A percentile compares a stretch with the other conserved stretches of the same genome.
These are phyloP conservation scores for Balaenoptera acutorostrata DNA, from an alignment of 2,113 vertebrate species.

Conservation along the genomic window DNA sequence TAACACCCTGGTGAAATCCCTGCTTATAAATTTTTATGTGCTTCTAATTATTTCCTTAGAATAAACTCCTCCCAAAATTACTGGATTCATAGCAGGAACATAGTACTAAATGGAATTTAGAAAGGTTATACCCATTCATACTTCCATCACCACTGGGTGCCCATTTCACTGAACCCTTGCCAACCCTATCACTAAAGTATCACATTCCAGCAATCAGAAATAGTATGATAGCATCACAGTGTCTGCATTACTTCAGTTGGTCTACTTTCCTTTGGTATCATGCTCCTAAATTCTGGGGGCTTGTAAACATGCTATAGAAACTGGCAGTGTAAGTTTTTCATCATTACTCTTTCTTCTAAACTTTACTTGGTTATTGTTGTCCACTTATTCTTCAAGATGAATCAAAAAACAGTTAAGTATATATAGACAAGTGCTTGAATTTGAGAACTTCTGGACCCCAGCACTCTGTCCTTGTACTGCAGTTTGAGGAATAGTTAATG, in stretches of 20 bases:
- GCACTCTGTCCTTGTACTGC: background rate
- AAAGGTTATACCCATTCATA: background rate
- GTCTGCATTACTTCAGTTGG: background rate
- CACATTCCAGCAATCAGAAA: background rate
- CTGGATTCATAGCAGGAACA: background rate
- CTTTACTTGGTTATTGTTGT: background rate
- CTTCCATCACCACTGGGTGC: background rate
- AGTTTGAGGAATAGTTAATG: background rate
- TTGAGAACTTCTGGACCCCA: background rate
- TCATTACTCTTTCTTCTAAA: background rate
- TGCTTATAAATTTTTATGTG: background rate
- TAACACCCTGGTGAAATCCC: background rate
- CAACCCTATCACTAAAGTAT: background rate
- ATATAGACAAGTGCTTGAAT: background rate
- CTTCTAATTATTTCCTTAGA: constrained; percentile 1
- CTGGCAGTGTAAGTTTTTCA: background rate
- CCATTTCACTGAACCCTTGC: background rate
- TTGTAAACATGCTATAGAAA: background rate
- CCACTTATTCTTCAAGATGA: background rate
- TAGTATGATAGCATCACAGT: background rate
- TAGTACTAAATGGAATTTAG: background rate
- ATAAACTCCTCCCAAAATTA: background rate
- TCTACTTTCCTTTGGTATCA: background rate
- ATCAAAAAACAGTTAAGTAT: background rate
- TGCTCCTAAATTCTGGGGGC: background rate